A percentile compares a stretch with the other conserved stretches of the same genome.
These are phyloP conservation scores for Ferrisia virgata DNA, from an alignment of 2,888 invertebrate species.

Conservation along the genomic window DNA sequence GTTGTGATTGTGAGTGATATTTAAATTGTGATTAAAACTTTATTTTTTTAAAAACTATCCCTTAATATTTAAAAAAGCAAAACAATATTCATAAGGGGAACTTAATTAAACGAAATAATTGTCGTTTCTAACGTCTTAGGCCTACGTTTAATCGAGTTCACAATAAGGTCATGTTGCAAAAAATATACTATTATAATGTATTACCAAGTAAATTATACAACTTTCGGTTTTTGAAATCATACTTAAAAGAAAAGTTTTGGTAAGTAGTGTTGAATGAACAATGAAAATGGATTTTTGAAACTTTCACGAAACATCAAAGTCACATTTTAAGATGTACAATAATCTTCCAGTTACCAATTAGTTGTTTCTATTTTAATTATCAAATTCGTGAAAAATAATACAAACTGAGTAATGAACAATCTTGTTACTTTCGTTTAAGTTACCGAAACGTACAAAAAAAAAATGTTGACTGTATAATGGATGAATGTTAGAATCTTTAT, in stretches of 20 bases:
- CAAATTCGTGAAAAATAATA: background rate
- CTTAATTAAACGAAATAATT: background rate
- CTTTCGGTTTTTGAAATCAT: background rate
- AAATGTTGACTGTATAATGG: slow-evolving; percentile 11
- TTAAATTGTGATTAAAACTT: slow-evolving; percentile 41
- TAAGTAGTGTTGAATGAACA: background rate
- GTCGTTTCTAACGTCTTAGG: background rate
- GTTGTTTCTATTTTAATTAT: background rate
- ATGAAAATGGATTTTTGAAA: background rate
- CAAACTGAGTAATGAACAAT: background rate
- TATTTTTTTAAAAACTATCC: slow-evolving; percentile 21
- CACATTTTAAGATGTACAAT: too few relatives aligned
- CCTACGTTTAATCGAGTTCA: background rate
- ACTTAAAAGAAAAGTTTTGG: background rate
- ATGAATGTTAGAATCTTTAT: background rate
- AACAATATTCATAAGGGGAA: slow-evolving; percentile 18
- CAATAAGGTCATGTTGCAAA: background rate
- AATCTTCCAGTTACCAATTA: background rate
- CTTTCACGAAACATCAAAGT: too few relatives aligned
- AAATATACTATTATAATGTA: background rate
- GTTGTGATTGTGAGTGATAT: slow-evolving; percentile 45
- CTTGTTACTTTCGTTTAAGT: background rate
- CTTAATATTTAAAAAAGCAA: background rate
- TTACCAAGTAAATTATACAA: background rate
- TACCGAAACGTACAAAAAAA: slow-evolving; percentile 17